Evolutionary conservation across 2,113 vertebrate species (phyloP).

Genomic region (Notothenia coriiceps): DNA sequence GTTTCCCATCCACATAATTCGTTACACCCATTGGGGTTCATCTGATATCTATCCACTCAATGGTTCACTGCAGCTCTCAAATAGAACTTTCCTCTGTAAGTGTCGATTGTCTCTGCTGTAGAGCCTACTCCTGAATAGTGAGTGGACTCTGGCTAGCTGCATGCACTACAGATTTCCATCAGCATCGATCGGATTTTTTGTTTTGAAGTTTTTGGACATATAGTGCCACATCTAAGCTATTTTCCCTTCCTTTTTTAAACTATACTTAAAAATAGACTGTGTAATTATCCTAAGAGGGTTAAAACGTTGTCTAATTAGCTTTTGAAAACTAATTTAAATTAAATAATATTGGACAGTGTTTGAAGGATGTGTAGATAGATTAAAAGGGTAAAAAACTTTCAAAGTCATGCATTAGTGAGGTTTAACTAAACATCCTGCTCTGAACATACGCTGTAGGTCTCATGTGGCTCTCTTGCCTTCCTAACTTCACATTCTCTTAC

Average conservation of each 20-base stretch:
- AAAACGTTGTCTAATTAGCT: background rate
- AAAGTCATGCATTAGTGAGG: background rate
- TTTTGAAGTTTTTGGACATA: background rate
- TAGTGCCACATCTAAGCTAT: background rate
- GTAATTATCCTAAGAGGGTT: background rate
- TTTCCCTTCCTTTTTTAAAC: background rate
- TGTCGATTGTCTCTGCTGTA: constrained; percentile 1
- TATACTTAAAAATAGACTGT: background rate
- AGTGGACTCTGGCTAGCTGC: constrained; percentile 1
- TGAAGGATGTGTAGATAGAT: too few species aligned
- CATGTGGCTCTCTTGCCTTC: background rate
- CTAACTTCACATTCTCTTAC: background rate
- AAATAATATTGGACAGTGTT: background rate
- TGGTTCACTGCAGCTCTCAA: constrained; percentile 2
- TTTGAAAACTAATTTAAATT: background rate
- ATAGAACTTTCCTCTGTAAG: background rate
- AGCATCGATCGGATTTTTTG: background rate
- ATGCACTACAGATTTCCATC: background rate
- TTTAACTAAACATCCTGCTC: background rate
- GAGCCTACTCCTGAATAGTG: constrained; percentile 4
- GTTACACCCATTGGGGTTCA: background rate
- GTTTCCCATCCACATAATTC: background rate
- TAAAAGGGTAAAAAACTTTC: too few species aligned
- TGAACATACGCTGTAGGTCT: background rate
- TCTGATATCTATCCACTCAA: constrained; percentile 7